Percentiles rank a stretch among this genome's conserved stretches.
Evolutionary conservation across 1,140 invertebrate genomes (phyloP).

Genomic region (Metaphire vulgaris): DNA sequence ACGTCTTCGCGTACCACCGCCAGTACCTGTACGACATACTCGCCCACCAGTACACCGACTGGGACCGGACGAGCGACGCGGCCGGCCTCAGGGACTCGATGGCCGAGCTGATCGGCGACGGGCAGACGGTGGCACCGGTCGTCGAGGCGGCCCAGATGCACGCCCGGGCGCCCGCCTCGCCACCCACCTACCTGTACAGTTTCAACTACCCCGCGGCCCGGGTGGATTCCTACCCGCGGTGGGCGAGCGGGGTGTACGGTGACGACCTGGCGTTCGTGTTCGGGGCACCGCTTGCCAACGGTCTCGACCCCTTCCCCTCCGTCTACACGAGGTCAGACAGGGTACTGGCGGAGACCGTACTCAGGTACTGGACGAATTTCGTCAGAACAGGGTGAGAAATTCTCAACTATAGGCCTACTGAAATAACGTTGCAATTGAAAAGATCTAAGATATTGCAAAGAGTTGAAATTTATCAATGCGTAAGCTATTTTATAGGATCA

Average conservation of each 20-base stretch:
- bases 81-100: slow-evolving; percentile 84
- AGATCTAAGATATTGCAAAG: too few species aligned
- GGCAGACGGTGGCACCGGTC: slow-evolving; percentile 76
- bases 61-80: slow-evolving; percentile 78
- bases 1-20: slow-evolving; percentile 80
- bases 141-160: slow-evolving; percentile 61
- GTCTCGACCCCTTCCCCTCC: slow-evolving; percentile 27
- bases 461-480: too few species aligned
- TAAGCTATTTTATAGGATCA: too few species aligned
- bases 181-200: not conserved
- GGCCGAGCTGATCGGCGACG: slow-evolving; percentile 85
- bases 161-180: slow-evolving; percentile 17
- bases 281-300: slow-evolving; percentile 74
- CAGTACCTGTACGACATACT: slow-evolving; percentile 95
- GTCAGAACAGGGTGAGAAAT: slow-evolving; percentile 89
- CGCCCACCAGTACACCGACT: slow-evolving; percentile 95
- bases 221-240: not conserved
- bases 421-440: too few species aligned
- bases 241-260: slow-evolving; percentile 62
- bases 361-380: slow-evolving; percentile 94
- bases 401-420: too few species aligned
- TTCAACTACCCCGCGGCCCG: not conserved
- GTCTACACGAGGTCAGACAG: slow-evolving; percentile 64
- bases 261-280: slow-evolving; percentile 89
- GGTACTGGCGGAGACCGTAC: slow-evolving; percentile 80